Evolutionary conservation across 2,888 invertebrate genomes (phyloP).

Genomic region (Listrodromus nycthemerus): DNA sequence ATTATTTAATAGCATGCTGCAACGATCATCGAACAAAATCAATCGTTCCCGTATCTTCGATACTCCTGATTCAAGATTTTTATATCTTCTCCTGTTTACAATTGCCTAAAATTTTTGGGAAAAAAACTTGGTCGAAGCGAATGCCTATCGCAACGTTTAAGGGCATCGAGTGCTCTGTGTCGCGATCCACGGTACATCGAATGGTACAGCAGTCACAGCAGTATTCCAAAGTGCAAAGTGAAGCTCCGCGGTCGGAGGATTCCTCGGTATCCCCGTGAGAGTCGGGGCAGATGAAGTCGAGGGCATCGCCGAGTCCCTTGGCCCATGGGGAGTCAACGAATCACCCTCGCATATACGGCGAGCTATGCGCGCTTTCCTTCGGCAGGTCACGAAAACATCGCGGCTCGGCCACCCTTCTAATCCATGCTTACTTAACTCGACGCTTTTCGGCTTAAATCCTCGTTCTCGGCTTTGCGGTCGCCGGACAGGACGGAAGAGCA

Average conservation of each 20-base stretch:
- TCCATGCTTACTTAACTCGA: conserved; percentile 83
- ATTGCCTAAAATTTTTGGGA: no score
- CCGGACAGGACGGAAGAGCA: conserved; percentile 56
- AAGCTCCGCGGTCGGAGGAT: conserved; percentile 80
- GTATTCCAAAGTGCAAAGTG: conserved; percentile 80
- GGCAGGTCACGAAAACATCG: conserved; percentile 61
- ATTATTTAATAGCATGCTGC: no score
- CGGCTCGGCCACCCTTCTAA: conserved; percentile 70
- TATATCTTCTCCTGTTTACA: no score
- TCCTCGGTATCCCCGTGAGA: conserved; percentile 82
- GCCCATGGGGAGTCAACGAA: conserved; percentile 10
- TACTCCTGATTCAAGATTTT: no score
- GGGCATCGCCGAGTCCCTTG: neutral
- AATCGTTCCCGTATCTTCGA: no score
- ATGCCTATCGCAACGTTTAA: no score
- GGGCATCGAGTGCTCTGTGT: neutral
- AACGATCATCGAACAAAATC: no score
- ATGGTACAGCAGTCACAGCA: conserved; percentile 28
- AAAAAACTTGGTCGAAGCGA: no score
- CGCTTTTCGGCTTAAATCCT: conserved; percentile 82
- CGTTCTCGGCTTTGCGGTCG: conserved; percentile 75
- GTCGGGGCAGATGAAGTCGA: conserved; percentile 76
- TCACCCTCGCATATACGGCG: neutral
- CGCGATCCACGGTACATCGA: neutral
- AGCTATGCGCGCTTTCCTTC: conserved; percentile 33